These are phyloP conservation scores for Geococcyx californianus DNA, from an alignment of 2,113 vertebrate genomes.

Conservation along the genomic window DNA sequence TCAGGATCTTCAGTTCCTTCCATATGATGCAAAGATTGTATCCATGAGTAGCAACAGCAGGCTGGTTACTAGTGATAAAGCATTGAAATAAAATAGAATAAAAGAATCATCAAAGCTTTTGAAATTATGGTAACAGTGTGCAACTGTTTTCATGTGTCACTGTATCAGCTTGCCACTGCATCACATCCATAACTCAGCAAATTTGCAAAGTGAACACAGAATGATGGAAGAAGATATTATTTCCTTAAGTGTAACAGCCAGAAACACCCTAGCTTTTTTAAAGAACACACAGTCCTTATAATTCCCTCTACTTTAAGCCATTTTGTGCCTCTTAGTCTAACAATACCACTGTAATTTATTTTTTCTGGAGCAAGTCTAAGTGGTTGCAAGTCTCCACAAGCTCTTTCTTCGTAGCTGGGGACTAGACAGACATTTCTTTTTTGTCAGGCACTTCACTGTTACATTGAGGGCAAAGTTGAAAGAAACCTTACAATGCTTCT, in stretches of 20 bases:
- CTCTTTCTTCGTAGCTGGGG: not conserved
- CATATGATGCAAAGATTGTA: not conserved
- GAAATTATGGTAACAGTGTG: not conserved
- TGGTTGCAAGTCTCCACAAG: not conserved
- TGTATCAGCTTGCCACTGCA: not conserved
- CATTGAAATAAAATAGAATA: not conserved
- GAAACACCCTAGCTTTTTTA: not conserved
- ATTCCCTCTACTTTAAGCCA: not conserved
- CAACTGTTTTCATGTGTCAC: not conserved
- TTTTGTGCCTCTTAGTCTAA: not conserved
- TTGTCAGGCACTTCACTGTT: not conserved
- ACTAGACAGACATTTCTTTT: not conserved
- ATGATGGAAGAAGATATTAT: not conserved
- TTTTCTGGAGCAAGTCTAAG: not conserved
- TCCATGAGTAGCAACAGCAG: not conserved
- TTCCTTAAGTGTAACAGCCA: not conserved
- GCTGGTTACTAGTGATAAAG: not conserved
- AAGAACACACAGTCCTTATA: not conserved
- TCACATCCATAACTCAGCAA: not conserved
- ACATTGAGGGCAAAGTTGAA: not conserved
- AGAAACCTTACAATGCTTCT: not conserved
- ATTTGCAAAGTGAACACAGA: not conserved
- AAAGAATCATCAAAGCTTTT: not conserved
- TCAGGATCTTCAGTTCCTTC: slow-evolving; percentile 6
- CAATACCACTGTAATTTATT: not conserved